A percentile compares a stretch with the other conserved stretches of the same genome.
Conservation (phyloP, 2,888 invertebrate species). For the Andrena minutula region DNA sequence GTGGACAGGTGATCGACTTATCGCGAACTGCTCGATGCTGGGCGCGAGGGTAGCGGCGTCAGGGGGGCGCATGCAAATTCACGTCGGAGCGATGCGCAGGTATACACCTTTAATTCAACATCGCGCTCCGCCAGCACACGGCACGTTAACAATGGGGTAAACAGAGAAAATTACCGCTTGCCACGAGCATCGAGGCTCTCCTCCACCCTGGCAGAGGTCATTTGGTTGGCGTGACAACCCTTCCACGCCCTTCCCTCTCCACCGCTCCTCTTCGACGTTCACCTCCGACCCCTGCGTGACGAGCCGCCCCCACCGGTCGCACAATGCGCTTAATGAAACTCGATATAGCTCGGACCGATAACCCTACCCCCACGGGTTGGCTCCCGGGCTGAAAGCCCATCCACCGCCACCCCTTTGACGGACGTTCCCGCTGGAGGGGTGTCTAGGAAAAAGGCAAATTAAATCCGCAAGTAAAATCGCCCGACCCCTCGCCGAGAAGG, state of each 20-base stretch:
- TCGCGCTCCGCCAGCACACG: slow-evolving; percentile 24
- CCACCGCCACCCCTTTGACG: slow-evolving; percentile 68
- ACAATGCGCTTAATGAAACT: slow-evolving; percentile 80
- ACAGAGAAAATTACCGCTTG: slow-evolving; percentile 76
- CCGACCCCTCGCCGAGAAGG: slow-evolving; percentile 7
- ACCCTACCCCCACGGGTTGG: slow-evolving; percentile 53
- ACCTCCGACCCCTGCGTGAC: slow-evolving; percentile 57
- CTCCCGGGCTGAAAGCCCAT: slow-evolving; percentile 47
- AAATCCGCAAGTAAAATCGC: slow-evolving; percentile 76
- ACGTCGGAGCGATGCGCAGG: slow-evolving; percentile 11
- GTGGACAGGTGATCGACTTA: slow-evolving; percentile 7
- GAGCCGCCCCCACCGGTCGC: slow-evolving; percentile 46
- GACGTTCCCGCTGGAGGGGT: slow-evolving; percentile 41
- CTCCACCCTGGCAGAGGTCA: slow-evolving; percentile 63
- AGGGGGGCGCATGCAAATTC: slow-evolving; percentile 25
- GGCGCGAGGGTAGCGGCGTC: background rate
- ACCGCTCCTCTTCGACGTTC: slow-evolving; percentile 45
- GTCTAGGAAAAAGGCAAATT: slow-evolving; percentile 74
- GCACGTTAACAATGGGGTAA: slow-evolving; percentile 72
- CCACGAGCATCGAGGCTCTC: slow-evolving; percentile 60
- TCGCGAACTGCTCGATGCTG: slow-evolving; percentile 12
- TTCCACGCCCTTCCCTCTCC: slow-evolving; percentile 54
- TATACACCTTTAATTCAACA: slow-evolving; percentile 46
- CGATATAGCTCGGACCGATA: slow-evolving; percentile 73
- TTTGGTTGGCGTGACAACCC: slow-evolving; percentile 71